phyloP scores from a whole-genome alignment of 2,888 invertebrate species.

The Apeira syringaria region DNA sequence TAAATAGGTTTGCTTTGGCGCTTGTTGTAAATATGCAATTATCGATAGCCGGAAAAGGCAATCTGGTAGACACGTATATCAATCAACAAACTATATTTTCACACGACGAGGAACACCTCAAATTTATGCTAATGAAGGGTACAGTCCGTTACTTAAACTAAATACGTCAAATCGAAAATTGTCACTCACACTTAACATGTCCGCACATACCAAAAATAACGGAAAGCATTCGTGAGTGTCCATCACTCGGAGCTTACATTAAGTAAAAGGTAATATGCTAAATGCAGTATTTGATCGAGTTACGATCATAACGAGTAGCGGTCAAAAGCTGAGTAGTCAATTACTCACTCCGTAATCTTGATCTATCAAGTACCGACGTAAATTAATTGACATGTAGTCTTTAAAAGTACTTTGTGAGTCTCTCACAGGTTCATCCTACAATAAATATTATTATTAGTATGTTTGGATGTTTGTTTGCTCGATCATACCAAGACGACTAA shows the following conservation, averaged over 20 bases:
- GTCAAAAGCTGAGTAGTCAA: slow-evolving; percentile 8
- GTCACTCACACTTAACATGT: slow-evolving; percentile 1
- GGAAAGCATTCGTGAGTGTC: slow-evolving; percentile 9
- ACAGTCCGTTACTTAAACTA: slow-evolving; percentile 2
- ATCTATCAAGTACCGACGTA: slow-evolving; percentile 7
- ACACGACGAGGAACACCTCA: background rate
- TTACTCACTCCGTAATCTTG: slow-evolving; percentile 9
- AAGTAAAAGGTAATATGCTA: slow-evolving; percentile 1
- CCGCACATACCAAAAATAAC: slow-evolving; percentile 8
- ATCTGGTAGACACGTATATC: no score
- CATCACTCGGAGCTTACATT: background rate
- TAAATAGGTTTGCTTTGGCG: no score
- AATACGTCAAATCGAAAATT: slow-evolving; percentile 12
- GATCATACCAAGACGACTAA: no score
- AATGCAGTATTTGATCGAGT: background rate
- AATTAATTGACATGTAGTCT: background rate
- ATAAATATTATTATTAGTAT: no score
- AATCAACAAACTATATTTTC: no score
- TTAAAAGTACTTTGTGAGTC: background rate
- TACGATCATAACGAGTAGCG: slow-evolving; percentile 7
- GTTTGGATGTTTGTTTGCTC: no score
- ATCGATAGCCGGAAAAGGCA: no score
- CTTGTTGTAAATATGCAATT: no score
- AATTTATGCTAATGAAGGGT: background rate
- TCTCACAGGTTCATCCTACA: background rate